Base-by-base conservation (phyloP, 2,113 vertebrate species). In the Ancistrus triradiatus region DNA sequence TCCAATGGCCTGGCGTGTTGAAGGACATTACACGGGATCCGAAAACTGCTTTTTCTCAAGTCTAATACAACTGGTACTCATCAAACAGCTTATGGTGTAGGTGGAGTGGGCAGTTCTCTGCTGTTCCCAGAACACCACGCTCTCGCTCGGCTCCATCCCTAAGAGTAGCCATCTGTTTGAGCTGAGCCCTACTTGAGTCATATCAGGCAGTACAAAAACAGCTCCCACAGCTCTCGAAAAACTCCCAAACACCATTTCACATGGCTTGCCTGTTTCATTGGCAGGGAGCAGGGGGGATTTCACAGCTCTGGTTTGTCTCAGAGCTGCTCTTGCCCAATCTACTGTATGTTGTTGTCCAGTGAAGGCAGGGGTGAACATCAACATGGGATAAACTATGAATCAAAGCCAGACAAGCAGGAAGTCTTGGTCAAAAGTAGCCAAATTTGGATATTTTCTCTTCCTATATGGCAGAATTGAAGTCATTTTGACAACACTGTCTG, bases 231-330 rank as follows among this genome's bases (percentile, higher is more conserved):
- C 63, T 78, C 64, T 70, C 55, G 48, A 48, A 66, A 67, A 74
- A 56, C 70, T 56, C 69, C 52, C 76, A 72, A 74, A 69, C 22
- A 18, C 65, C 67, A 76, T 79, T 82, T 75, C 76, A 59, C 78
- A 73, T 59, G 74, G 68, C 74, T 77, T 63, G 65, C 61, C 46
- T 24, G 60, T 82, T 82, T 59, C 78, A 69, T 72, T 82, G 63
- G 63, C 28, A 75, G 79, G 77, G 70, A 73, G 76, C 65, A 73
- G 46, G 58, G 68, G 74, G 69, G 80, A 76, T 73, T 76, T 53
- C 73, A 74, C 73, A 75, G 77, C 80, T 79, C 80, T 82, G 81
- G 80, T 80, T 84, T 78, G 77, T 76, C 83, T 85, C 81, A 78
- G 72, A 68, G 77, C 55, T 51, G 69, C 79, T 81, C 80, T 66